phyloP scores from a whole-genome alignment of 1,140 invertebrate genomes.

The Drosophila tsacasi region DNA sequence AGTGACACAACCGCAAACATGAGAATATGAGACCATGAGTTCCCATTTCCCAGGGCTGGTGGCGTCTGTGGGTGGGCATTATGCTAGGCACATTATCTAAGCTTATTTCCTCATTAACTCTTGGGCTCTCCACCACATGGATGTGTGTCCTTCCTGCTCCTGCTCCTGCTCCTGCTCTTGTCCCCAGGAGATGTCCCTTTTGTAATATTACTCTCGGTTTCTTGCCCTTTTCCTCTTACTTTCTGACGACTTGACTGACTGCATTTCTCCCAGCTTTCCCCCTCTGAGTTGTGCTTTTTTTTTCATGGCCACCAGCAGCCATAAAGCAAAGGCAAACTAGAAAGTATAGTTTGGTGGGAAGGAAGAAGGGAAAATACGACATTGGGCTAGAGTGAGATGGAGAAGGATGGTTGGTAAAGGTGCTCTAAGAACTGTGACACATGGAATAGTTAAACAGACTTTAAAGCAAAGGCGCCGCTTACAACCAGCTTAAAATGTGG shows the following conservation, averaged over 20 bases:
- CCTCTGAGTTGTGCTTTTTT: constrained; percentile 30
- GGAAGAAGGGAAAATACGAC: neutral
- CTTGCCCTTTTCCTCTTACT: constrained; percentile 41
- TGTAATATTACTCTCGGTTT: constrained; percentile 66
- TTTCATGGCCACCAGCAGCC: constrained; percentile 48
- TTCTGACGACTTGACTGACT: constrained; percentile 51
- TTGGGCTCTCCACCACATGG: constrained; percentile 25
- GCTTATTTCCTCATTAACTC: constrained; percentile 81
- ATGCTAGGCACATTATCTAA: constrained; percentile 74
- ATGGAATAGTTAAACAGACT: constrained; percentile 57
- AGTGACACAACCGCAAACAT: constrained; percentile 79
- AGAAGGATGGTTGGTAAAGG: neutral
- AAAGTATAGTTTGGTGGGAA: neutral
- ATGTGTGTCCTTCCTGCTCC: constrained; percentile 15
- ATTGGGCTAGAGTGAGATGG: constrained; percentile 13
- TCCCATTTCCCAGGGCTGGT: constrained; percentile 28
- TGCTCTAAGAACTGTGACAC: constrained; percentile 60
- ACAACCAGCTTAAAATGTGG: constrained; percentile 71
- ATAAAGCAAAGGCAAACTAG: constrained; percentile 24
- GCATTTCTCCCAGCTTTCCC: constrained; percentile 35
- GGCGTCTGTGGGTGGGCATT: constrained; percentile 21
- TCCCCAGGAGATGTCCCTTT: constrained; percentile 49
- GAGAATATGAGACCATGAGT: constrained; percentile 67
- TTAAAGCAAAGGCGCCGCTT: constrained; percentile 68
- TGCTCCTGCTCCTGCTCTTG: constrained; percentile 29